These are phyloP conservation scores for Micropterix aruncella DNA, from an alignment of 2,888 invertebrate genomes.

Conservation along the genomic window DNA sequence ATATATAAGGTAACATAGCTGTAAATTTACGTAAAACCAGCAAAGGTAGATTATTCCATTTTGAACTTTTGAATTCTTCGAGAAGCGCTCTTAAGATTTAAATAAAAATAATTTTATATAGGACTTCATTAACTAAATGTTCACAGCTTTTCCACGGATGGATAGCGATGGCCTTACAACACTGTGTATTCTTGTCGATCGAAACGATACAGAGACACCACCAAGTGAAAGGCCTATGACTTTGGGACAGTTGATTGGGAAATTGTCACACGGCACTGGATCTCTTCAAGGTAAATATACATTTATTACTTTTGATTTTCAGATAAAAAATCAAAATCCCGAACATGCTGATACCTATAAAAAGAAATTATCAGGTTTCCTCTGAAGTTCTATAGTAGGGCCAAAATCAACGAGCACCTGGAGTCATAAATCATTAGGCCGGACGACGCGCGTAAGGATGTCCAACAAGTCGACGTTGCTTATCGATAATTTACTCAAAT, in stretches of 20 bases:
- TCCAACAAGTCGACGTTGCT: no score
- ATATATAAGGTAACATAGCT: no score
- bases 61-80: no score
- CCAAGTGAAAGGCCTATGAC: conserved; percentile 67
- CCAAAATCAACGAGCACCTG: no score
- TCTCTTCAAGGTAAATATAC: conserved; percentile 44
- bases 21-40: no score
- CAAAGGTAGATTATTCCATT: not conserved
- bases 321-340: not conserved
- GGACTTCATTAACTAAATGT: not conserved
- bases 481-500: no score
- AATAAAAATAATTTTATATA: not conserved
- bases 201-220: conserved; percentile 50
- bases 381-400: no score
- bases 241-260: conserved; percentile 71
- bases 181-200: conserved; percentile 65
- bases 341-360: no score
- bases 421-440: no score
- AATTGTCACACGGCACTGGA: conserved; percentile 66
- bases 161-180: conserved; percentile 81
- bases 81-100: no score
- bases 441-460: no score
- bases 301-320: conserved; percentile 2
- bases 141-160: conserved; percentile 76
- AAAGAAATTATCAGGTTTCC: no score